Base-by-base conservation (phyloP, 2,888 invertebrate species). In the Eupsilia transversa region DNA sequence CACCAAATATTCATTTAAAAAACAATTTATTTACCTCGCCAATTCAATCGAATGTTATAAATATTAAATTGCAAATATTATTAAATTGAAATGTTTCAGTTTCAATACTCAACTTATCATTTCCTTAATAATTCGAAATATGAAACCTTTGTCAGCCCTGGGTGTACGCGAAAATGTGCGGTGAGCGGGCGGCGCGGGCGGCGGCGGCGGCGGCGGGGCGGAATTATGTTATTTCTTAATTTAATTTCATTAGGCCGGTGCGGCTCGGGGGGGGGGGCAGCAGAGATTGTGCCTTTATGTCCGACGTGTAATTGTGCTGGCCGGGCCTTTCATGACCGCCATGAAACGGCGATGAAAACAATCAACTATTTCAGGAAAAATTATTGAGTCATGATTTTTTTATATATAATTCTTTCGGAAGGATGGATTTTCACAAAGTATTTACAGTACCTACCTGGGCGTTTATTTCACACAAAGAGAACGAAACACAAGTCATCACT, bases 191-290 rank as follows among this genome's bases (percentile, higher is more conserved):
- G 85, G 75, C 87, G 85, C 79, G n/a, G n/a, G n/a, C n/a, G n/a
- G n/a, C n/a, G 86, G 84, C 78, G 85, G 76, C 87, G 85, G 79
- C 77, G 81, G 75, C 87, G 89, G 87, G 87, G 87, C 89, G 89
- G 91, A 90, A 93, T 94, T 92, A 92, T 93, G 94, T 94, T 94
- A 93, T 94, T 87, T 94, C 94, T 94, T 94, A 92, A 94, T 95
- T 94, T 94, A 94, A 94, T 95, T 95, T 95, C 94, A 95, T 94
- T 94, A 94, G 93, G 92, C 93, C 88, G 72, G 89, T 87, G 59
- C 63, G 85, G 89, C 82, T 86, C 88, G 87, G 91, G 35, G 69
- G 33, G 43, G 41, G 41, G 57, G 60, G 71, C 33, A 60, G 83
- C 87, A 80, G 93, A 92, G 94, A 95, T 94, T 94, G 94, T 87